A percentile compares a stretch with the other conserved stretches of the same genome.
Evolutionary conservation across 1,140 invertebrate species (phyloP).

Genomic region (Macrobrachium rosenbergii): DNA sequence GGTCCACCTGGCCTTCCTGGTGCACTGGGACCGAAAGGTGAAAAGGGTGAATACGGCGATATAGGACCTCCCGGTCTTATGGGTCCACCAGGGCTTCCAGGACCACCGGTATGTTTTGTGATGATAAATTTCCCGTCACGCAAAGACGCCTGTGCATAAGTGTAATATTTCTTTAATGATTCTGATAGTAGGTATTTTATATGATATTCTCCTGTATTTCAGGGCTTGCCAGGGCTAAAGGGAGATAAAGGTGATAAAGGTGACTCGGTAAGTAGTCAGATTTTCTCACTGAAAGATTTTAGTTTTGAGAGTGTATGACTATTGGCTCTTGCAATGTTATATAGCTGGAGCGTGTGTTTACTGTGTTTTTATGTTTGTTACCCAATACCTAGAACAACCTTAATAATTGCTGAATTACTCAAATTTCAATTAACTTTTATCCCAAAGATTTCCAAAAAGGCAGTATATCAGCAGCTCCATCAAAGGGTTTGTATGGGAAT

Average conservation of each 20-base stretch:
- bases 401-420: no score
- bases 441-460: no score
- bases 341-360: no score
- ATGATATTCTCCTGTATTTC: conserved; percentile 75
- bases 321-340: background rate
- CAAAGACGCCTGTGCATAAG: no score
- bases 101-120: conserved; percentile 70
- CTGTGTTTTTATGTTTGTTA: no score
- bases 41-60: conserved; percentile 76
- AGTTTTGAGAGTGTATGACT: background rate
- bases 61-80: conserved; percentile 78
- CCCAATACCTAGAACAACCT: no score
- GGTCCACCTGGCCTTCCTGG: conserved; percentile 67
- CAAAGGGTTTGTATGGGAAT: no score
- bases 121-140: background rate
- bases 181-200: no score
- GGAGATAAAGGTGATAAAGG: conserved; percentile 93
- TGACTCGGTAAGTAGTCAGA: conserved; percentile 82
- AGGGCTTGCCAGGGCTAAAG: conserved; percentile 89
- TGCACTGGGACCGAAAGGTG: conserved; percentile 52
- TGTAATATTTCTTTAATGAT: no score
- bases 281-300: background rate
- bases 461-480: no score
- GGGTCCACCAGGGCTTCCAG: conserved; percentile 80
- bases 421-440: no score